Evolutionary conservation across 2,113 vertebrate species (phyloP).

Genomic region (Dicerorhinus sumatrensis): DNA sequence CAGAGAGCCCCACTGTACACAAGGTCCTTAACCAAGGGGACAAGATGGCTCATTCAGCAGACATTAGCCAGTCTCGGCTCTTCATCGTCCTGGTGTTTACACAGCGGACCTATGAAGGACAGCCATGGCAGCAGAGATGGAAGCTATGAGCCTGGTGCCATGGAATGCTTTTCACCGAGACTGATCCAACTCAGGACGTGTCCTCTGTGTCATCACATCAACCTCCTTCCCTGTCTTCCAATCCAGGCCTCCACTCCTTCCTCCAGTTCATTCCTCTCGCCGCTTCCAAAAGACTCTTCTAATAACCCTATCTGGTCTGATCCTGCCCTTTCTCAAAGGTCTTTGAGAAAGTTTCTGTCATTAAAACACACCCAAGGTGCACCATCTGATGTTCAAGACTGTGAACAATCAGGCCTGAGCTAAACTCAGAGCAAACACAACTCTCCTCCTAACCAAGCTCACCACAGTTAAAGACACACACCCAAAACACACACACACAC

Average conservation of each 20-base stretch:
- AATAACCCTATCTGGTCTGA: accelerated
- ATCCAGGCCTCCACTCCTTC: neutral
- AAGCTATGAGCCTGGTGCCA: neutral
- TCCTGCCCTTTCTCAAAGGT: neutral
- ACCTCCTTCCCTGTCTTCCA: neutral
- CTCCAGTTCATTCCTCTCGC: neutral
- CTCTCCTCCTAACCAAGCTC: neutral
- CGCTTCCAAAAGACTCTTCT: neutral
- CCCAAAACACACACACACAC: too few relatives aligned
- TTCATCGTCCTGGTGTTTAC: neutral
- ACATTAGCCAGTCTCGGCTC: neutral
- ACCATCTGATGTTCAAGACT: neutral
- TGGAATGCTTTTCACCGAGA: neutral
- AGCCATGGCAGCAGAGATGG: neutral
- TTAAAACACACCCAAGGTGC: too few relatives aligned
- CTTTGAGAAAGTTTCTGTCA: neutral
- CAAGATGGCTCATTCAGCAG: neutral
- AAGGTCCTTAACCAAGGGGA: neutral
- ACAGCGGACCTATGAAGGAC: neutral
- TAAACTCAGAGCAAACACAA: neutral
- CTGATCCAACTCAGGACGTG: neutral
- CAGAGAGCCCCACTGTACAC: neutral
- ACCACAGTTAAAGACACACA: neutral
- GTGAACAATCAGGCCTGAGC: too few relatives aligned
- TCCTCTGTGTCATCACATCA: neutral